Evolutionary conservation across 2,113 vertebrate genomes (phyloP).

Genomic region (Mustela nigripes): DNA sequence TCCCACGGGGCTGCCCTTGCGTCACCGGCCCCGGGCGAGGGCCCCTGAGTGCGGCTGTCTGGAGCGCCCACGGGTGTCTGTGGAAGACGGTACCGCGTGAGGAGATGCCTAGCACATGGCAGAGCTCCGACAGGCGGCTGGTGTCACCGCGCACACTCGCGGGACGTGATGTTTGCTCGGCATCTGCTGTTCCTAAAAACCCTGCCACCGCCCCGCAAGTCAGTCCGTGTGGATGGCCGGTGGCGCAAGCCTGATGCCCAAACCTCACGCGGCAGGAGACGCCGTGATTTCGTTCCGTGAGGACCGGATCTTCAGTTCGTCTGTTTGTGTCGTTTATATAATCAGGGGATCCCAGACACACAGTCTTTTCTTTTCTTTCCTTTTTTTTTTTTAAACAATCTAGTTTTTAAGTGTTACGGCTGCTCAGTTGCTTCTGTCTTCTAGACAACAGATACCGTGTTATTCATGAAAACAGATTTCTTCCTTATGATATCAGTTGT

Average conservation of each 20-base stretch:
- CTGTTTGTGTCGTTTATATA: no score
- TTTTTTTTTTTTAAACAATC: neutral
- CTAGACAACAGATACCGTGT: neutral
- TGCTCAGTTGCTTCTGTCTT: accelerated
- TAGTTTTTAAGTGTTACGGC: neutral
- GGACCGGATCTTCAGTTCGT: no score
- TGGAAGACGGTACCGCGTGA: accelerated
- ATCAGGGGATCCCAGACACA: neutral
- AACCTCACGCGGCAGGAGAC: accelerated
- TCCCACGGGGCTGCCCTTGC: accelerated
- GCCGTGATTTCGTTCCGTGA: neutral
- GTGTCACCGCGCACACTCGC: accelerated
- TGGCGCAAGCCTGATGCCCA: accelerated
- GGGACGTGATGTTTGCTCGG: accelerated
- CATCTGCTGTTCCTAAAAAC: accelerated
- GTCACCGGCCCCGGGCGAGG: no score
- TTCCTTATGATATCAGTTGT: accelerated
- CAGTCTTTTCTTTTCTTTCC: no score
- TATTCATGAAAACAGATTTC: no score
- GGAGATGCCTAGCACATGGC: no score
- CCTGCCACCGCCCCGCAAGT: accelerated
- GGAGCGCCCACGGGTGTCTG: neutral
- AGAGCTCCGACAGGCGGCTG: no score
- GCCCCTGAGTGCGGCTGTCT: accelerated
- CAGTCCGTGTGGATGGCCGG: accelerated